phyloP scores from a whole-genome alignment of 2,113 vertebrate genomes.

The Ploceus nigricollis region DNA sequence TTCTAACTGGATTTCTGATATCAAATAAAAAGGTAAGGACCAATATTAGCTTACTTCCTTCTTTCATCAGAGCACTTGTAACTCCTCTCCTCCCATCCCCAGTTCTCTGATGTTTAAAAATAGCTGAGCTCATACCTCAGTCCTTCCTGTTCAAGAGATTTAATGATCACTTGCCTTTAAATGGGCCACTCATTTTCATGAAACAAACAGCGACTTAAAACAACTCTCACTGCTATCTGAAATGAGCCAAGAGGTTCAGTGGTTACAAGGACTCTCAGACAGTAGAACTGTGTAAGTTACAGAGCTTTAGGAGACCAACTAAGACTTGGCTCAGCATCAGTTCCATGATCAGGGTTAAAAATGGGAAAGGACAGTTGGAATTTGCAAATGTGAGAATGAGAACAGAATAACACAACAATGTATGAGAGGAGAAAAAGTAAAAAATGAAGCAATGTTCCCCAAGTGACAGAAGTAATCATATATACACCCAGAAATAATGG shows the following conservation, averaged over 20 bases:
- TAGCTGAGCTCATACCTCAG: not conserved
- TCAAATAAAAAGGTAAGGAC: not conserved
- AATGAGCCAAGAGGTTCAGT: not conserved
- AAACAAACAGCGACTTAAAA: not conserved
- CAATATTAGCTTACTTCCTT: not conserved
- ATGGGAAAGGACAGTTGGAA: not conserved
- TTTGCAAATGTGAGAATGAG: not conserved
- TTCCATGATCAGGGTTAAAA: not conserved
- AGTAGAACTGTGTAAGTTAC: not conserved
- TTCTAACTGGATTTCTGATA: not conserved
- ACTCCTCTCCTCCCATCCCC: not conserved
- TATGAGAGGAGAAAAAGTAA: not conserved
- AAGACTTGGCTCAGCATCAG: not conserved
- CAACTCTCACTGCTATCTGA: not conserved
- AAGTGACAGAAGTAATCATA: not conserved
- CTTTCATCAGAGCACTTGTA: not conserved
- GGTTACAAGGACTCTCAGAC: not conserved
- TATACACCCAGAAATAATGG: not conserved
- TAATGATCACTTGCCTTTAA: not conserved
- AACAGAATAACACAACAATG: not conserved
- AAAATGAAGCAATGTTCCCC: not conserved
- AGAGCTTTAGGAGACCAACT: not conserved
- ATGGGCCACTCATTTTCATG: not conserved
- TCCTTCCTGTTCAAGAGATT: not conserved
- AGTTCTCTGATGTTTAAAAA: not conserved